Base-by-base conservation (phyloP, 2,888 invertebrate genomes). In the Sesamia inferens region DNA sequence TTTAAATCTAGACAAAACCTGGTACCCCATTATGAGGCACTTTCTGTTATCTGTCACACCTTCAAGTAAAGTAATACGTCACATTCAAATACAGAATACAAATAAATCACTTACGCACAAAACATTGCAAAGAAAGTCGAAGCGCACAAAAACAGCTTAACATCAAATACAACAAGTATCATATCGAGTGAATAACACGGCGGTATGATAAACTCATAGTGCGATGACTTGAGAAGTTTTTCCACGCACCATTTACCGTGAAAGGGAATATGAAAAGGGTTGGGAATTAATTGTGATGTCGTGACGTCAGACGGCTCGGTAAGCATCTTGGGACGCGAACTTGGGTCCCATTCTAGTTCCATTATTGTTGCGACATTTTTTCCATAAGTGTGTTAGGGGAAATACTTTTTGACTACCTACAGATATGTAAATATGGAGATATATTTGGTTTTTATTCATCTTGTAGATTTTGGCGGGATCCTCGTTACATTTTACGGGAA, bases 231-330 rank as follows among this genome's bases (percentile, higher is more conserved):
- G 89, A 87, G 88, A 92, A 92, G 90, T 91, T 90, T 90, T 89
- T 89, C 89, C 88, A 85, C 91, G 91, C 89, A 85, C 90, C 93
- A 93, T 93, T 93, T 92, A 91, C 90, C 85, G 76, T 76, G 87
- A 88, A 89, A 89, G 80, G 87, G 86, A 88, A 89, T 86, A 88
- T 90, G 91, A 92, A 92, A 93, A 92, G 92, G 93, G 93, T 92
- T 90, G 85, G 76, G 72, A 88, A 89, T 91, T 93, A 92, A 93
- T 93, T 91, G 92, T 90, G 89, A 92, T 91, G 92, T 93, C 92
- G 90, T 89, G 68, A 88, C 90, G 92, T 93, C 90, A 90, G 87
- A 85, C 85, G 90, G 85, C 81, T 82, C 76, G 81, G 78, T 81
- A 72, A 79, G 71, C 86, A 78, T 72, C 80, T 71, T 72, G 78